Conservation (phyloP, 2,797 vertebrate genomes). For the Leptatherina wallacei region DNA sequence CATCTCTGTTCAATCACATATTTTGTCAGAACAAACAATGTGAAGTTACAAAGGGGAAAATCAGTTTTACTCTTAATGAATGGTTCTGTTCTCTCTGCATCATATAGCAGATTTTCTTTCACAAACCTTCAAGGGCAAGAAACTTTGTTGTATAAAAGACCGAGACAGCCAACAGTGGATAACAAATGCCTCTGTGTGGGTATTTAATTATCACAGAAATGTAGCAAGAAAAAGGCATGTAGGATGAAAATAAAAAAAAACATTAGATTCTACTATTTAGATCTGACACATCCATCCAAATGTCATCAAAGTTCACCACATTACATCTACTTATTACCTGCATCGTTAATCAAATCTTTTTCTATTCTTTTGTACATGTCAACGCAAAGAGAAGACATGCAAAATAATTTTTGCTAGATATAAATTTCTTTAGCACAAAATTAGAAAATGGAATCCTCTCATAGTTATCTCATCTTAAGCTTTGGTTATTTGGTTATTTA, state of each 20-base stretch:
- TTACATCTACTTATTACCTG: background rate
- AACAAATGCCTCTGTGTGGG: background rate
- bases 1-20: constrained; percentile 17
- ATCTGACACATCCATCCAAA: background rate
- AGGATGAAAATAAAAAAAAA: background rate
- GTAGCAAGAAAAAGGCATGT: background rate
- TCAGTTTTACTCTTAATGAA: constrained; percentile 7
- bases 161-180: background rate
- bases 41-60: constrained; percentile 10
- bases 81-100: background rate
- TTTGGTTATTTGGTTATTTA: too few species aligned
- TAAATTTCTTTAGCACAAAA: background rate
- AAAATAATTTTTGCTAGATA: background rate
- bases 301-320: background rate
- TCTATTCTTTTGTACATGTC: background rate
- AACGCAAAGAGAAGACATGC: background rate
- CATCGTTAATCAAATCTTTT: background rate
- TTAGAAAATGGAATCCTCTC: too few species aligned
- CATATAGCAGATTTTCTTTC: background rate
- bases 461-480: too few species aligned
- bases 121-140: background rate
- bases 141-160: background rate
- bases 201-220: constrained; percentile 2
- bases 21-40: constrained; percentile 10
- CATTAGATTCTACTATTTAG: background rate